Conservation (phyloP, 1,140 invertebrate species). For the Phymastichus coffea region DNA sequence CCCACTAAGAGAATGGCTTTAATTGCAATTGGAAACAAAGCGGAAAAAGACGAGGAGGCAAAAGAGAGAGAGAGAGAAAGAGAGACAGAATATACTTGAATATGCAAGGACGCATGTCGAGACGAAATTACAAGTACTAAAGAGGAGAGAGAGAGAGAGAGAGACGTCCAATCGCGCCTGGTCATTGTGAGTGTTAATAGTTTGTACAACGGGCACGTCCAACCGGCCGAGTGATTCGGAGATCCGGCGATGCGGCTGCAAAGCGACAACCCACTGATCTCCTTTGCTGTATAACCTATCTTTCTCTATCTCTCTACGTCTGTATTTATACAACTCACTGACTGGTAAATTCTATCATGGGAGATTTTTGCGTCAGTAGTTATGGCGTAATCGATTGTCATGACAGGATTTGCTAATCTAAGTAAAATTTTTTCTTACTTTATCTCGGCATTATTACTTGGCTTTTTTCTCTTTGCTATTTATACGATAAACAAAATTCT, state of each 20-base stretch:
- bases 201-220: constrained; percentile 35
- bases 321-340: too few relatives aligned
- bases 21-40: neutral
- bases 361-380: constrained; percentile 30
- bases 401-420: too few relatives aligned
- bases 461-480: too few relatives aligned
- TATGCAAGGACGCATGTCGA: neutral
- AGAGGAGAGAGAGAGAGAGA: too few relatives aligned
- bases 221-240: constrained; percentile 31
- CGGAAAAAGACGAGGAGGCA: too few relatives aligned
- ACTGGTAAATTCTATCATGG: too few relatives aligned
- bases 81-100: constrained; percentile 5
- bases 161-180: neutral
- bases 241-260: constrained; percentile 28
- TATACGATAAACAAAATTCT: too few relatives aligned
- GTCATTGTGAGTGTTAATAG: constrained; percentile 24
- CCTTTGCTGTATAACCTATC: constrained; percentile 17
- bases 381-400: constrained; percentile 36
- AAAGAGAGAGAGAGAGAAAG: too few relatives aligned
- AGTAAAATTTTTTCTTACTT: too few relatives aligned
- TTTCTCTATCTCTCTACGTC: constrained; percentile 29
- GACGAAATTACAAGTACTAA: neutral
- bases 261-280: constrained; percentile 16
- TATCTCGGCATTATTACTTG: too few relatives aligned
- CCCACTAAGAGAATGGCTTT: too few relatives aligned